Conservation (phyloP, 2,797 vertebrate species). For the Danio tinwini region DNA sequence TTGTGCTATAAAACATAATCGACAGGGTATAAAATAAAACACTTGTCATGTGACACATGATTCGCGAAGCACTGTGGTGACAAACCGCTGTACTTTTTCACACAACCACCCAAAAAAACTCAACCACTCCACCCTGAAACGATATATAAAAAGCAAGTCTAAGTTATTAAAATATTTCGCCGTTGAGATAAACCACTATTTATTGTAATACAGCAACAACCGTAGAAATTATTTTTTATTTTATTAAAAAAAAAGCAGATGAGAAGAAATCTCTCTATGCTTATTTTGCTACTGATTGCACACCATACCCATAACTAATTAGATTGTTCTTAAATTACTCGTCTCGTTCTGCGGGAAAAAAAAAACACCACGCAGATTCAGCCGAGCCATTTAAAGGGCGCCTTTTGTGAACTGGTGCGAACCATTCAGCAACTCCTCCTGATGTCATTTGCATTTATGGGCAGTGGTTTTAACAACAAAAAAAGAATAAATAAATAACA, state of each 20-base stretch:
- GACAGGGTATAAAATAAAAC: conserved; percentile 23
- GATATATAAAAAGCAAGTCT: conserved; percentile 63
- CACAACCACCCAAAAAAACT: conserved; percentile 41
- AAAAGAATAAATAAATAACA: conserved; percentile 37
- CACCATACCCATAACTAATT: neutral
- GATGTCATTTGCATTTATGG: conserved; percentile 33
- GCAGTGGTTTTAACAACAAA: conserved; percentile 32
- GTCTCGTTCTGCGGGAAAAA: conserved; percentile 7
- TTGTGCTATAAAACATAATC: conserved; percentile 7
- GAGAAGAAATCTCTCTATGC: conserved; percentile 42
- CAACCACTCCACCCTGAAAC: conserved; percentile 51
- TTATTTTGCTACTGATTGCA: conserved; percentile 59
- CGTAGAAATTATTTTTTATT: conserved; percentile 69
- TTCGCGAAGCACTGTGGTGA: neutral
- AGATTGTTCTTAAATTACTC: neutral
- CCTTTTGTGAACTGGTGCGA: conserved; percentile 26
- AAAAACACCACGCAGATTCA: conserved; percentile 22
- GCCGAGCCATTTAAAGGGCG: conserved; percentile 28
- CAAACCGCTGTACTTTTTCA: conserved; percentile 52
- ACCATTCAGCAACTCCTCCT: conserved; percentile 16
- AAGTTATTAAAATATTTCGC: conserved; percentile 75
- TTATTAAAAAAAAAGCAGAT: conserved; percentile 69
- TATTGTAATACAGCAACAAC: conserved; percentile 76
- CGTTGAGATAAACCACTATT: conserved; percentile 78
- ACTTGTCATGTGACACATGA: neutral